Evolutionary conservation across 2,888 invertebrate species (phyloP), one percentile per base, ranked within the genome.

Genomic region (Glyphotaelius pellucidus): DNA sequence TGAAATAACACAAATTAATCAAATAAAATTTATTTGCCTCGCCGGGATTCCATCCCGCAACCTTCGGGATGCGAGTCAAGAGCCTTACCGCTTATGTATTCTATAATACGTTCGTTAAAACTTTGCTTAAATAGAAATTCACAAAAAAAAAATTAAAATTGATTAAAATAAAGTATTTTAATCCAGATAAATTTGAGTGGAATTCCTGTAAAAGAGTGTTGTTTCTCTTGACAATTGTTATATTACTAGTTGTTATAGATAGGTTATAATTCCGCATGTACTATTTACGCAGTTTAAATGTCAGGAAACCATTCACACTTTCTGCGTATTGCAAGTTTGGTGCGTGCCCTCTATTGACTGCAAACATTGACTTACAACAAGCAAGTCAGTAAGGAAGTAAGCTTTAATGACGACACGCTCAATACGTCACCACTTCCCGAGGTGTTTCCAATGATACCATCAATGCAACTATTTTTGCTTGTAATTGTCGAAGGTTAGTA

Each of bases 291-390:
- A 67, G 67, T 67, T 67, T 67, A 25, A 67, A 67, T 67, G 67
- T 67, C 67, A 67, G 67, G n/a, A 67, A 67, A 67, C 67, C 67
- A 67, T 25, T 67, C 67, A 67, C 25, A 25, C 67, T 67, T 67
- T 67, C 67, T 67, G 9, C 67, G 67, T 67, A 67, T 67, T 67
- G 25, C 67, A 67, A 25, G 67, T n/a, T n/a, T 67, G 67, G 67
- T 67, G 67, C 67, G 67, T 67, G 67, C 67, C 67, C 67, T 67
- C 67, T 67, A n/a, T 67, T 67, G 67, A 67, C 67, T 67, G n/a
- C 67, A 67, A 67, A 67, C 25, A 67, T 67, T 67, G 9, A 67
- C 67, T 5, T 25, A 25, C 19, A 67, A n/a, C 67, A 67, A 67
- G 67, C 67, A 67, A 38, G n/a, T 35, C 4, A 52, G 67, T 52